Evolutionary conservation across 2,113 vertebrate species (phyloP).

Genomic region (Jacana jacana): DNA sequence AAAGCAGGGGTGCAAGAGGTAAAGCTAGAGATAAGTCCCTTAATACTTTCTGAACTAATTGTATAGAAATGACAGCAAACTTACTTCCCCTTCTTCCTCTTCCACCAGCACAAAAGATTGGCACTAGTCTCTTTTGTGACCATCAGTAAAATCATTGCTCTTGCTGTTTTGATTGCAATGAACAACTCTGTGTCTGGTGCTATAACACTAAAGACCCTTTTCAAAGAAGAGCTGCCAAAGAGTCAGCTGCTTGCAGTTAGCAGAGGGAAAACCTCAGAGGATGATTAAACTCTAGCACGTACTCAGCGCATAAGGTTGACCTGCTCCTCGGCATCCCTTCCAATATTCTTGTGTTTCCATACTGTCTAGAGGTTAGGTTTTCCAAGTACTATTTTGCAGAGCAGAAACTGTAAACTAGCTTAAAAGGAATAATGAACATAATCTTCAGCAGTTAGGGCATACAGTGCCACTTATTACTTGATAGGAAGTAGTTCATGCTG

Average conservation of each 20-base stretch:
- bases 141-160: not conserved
- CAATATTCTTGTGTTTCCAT: not conserved
- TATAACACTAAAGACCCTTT: not conserved
- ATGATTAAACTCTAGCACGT: not conserved
- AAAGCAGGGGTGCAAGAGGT: not conserved
- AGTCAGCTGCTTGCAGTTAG: conserved; percentile 14
- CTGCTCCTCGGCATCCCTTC: not conserved
- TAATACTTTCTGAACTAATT: not conserved
- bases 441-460: not conserved
- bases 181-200: not conserved
- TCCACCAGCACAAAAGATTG: not conserved
- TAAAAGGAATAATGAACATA: not conserved
- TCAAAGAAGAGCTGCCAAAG: not conserved
- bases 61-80: not conserved
- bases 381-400: not conserved
- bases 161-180: not conserved
- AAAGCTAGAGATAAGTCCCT: not conserved
- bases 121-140: not conserved
- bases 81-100: not conserved
- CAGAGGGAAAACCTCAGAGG: not conserved
- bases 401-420: not conserved
- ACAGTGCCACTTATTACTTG: not conserved
- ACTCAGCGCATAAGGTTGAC: not conserved
- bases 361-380: not conserved
- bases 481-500: not conserved